Base-by-base conservation (phyloP, 2,888 invertebrate genomes). In the Pomacea canaliculata region DNA sequence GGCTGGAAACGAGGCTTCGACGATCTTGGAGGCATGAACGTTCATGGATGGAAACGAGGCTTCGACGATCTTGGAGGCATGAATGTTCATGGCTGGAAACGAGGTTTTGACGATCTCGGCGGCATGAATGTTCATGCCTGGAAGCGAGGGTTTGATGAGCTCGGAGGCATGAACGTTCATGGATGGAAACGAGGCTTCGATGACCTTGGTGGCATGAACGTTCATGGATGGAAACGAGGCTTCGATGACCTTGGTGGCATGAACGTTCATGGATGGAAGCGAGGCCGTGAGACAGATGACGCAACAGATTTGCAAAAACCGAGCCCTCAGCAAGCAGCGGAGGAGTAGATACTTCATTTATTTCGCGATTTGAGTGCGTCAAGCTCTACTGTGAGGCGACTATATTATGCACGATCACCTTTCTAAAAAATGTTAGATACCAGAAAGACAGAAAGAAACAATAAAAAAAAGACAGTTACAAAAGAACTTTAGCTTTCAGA, bases 1-100 rank as follows among this genome's bases (percentile, higher is more conserved):
- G 74, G 74, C 8, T 74, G 59, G 59, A 73, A 73, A 48, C 59
- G 74, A 19, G 74, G 74, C n/a, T 69, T 74, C 23, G 74, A 74
- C 27, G 59, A 62, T 13, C 62, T 74, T 1, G 74, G 74, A 0
- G 74, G 74, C 7, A 67, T 69, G 19, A 74, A 69, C 46, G 74
- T 74, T 19, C 74, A 74, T 49, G 74, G 74, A 16, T 69, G 46
- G 59, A 74, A 74, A 48, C 27, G 73, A 56, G 73, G 69, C 68
- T 74, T 73, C 37, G 73, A 73, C 23, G 46, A 67, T n/a, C 67
- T 73, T 2, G 67, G 73, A 5, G 66, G 72, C 23, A 49, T 56
- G 49, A 66, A 66, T 27, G 72, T 72, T 18, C 72, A 66, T n/a
- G 72, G 72, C 27, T 66, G 51, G 73, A 72, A 72, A 72, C 7